Evolutionary conservation across 2,888 invertebrate genomes (phyloP).

Genomic region (Zhuqinia jingwanae): DNA sequence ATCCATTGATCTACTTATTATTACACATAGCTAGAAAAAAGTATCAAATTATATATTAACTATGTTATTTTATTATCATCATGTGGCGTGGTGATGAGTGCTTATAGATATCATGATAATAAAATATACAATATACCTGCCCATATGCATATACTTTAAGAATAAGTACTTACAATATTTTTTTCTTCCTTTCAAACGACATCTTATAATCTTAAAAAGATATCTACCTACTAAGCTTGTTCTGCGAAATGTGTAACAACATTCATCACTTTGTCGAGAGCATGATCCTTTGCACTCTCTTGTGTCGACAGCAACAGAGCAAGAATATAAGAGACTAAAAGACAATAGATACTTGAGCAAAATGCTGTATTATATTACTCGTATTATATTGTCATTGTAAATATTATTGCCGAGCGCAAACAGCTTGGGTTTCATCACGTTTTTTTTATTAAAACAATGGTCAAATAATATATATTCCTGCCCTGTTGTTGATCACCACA

Average conservation of each 20-base stretch:
- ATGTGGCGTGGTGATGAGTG: slow-evolving; percentile 27
- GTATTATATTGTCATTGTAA: not conserved
- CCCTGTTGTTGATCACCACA: not conserved
- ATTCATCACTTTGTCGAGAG: slow-evolving; percentile 38
- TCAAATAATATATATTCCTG: slow-evolving; percentile 21
- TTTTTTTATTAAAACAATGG: slow-evolving; percentile 37
- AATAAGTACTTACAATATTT: not conserved
- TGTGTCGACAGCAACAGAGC: slow-evolving; percentile 44
- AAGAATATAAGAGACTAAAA: not conserved
- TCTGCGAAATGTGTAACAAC: slow-evolving; percentile 40
- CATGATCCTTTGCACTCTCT: slow-evolving; percentile 25
- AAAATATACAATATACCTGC: not conserved
- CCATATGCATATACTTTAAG: not conserved
- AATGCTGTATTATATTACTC: slow-evolving; percentile 43
- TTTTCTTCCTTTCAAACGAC: slow-evolving; percentile 6
- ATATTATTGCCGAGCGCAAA: not conserved
- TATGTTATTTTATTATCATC: not conserved
- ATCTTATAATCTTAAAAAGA: slow-evolving; percentile 32
- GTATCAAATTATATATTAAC: slow-evolving; percentile 27
- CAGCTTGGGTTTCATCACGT: slow-evolving; percentile 59
- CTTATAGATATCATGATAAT: not conserved
- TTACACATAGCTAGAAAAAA: not conserved
- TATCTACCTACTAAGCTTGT: slow-evolving; percentile 36
- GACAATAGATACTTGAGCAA: slow-evolving; percentile 61
- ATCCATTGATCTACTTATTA: slow-evolving; percentile 44